These are phyloP conservation scores for Thecophora atra DNA, from an alignment of 2,888 invertebrate genomes.

Conservation along the genomic window DNA sequence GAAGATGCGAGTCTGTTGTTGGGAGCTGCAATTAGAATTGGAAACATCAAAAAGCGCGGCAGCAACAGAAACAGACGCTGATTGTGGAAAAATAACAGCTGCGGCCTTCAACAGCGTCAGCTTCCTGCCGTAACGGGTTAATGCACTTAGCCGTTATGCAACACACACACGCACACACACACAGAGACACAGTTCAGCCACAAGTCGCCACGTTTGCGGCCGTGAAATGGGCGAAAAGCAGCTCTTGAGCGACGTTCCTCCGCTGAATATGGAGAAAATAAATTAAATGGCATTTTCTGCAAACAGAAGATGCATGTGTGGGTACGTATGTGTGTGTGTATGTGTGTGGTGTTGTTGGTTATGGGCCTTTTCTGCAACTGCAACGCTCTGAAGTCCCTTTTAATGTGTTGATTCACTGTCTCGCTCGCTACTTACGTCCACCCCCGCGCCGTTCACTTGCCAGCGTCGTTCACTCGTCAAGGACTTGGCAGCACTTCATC, in stretches of 20 bases:
- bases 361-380: not conserved
- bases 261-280: not conserved
- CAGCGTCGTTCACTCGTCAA: not conserved
- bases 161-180: not conserved
- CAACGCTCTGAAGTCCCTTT: constrained; percentile 12
- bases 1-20: not conserved
- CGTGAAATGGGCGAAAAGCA: not conserved
- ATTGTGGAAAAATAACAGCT: not conserved
- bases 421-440: not conserved
- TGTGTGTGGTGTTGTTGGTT: too few species aligned
- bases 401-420: constrained; percentile 27
- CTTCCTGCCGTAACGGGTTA: constrained; percentile 25
- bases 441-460: not conserved
- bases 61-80: not conserved
- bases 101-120: not conserved
- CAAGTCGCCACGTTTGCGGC: too few species aligned
- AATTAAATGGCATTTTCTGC: too few species aligned
- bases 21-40: not conserved
- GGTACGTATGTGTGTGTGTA: too few species aligned
- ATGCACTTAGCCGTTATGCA: constrained; percentile 25
- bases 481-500: constrained; percentile 23
- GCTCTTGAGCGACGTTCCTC: not conserved
- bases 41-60: not conserved
- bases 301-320: too few species aligned
- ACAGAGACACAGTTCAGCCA: not conserved